A percentile compares a stretch with the other conserved stretches of the same genome.
Evolutionary conservation across 1,140 invertebrate species (phyloP).

Genomic region (Epicauta chinensis): DNA sequence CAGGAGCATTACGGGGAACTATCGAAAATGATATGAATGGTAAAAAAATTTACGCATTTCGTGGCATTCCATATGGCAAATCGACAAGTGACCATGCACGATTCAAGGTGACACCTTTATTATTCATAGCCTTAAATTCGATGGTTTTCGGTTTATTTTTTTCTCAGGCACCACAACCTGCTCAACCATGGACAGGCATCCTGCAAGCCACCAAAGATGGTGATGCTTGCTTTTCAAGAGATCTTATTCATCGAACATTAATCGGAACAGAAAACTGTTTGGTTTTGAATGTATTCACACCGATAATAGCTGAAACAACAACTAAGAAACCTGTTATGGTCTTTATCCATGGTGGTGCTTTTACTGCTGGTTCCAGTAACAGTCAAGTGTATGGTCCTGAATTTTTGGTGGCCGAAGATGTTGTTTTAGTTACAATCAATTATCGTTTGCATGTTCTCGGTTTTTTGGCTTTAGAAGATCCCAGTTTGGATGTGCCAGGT

Average conservation of each 20-base stretch:
- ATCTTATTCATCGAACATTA: constrained; percentile 2
- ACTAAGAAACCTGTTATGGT: constrained; percentile 36
- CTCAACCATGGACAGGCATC: constrained; percentile 45
- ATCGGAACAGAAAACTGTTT: constrained; percentile 60
- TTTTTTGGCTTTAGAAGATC: constrained; percentile 34
- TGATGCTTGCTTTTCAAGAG: constrained; percentile 13
- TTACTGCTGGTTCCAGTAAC: constrained; percentile 44
- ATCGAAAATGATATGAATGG: too few relatives aligned
- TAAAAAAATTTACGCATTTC: too few relatives aligned
- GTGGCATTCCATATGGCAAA: too few relatives aligned
- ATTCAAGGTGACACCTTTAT: too few relatives aligned
- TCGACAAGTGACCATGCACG: too few relatives aligned
- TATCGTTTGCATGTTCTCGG: constrained; percentile 51
- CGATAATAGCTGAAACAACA: constrained; percentile 20
- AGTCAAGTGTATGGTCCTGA: constrained; percentile 50
- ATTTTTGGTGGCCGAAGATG: constrained; percentile 55
- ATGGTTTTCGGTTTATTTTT: constrained; percentile 25
- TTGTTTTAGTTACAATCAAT: constrained; percentile 63
- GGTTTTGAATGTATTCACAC: constrained; percentile 65
- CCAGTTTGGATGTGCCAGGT: too few relatives aligned
- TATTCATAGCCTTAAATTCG: too few relatives aligned
- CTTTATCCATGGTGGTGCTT: constrained; percentile 47
- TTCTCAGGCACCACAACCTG: too few relatives aligned
- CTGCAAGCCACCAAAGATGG: constrained; percentile 43
- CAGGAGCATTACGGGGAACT: too few relatives aligned